Conservation (phyloP, 1,140 invertebrate species). For the Agraylea sexmaculata region DNA sequence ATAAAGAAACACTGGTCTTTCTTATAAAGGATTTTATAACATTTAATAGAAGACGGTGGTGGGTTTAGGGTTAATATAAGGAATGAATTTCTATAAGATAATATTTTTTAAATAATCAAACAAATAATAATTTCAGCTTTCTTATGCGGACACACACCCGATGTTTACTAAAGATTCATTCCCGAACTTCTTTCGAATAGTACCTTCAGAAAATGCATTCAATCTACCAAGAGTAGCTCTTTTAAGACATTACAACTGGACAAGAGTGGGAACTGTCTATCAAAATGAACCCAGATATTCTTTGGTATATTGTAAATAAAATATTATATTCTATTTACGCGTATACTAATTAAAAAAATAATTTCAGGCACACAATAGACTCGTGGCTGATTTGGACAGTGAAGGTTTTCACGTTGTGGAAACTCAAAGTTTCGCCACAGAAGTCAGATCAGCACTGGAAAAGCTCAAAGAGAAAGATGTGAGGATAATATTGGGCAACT, state of each 20-base stretch:
- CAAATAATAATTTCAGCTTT: conserved; percentile 54
- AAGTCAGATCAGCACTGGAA: conserved; percentile 68
- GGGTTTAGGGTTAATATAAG: too few species aligned
- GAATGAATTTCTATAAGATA: too few species aligned
- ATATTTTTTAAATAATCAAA: too few species aligned
- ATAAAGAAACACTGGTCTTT: too few species aligned
- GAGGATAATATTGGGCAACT: conserved; percentile 92
- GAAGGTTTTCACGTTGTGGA: conserved; percentile 73
- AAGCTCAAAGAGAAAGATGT: conserved; percentile 89
- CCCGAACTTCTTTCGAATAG: conserved; percentile 93
- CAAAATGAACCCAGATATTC: conserved; percentile 93
- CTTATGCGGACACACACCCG: conserved; percentile 96
- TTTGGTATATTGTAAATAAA: conserved; percentile 49
- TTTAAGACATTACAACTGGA: conserved; percentile 92
- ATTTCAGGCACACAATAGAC: conserved; percentile 73
- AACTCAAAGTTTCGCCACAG: conserved; percentile 88
- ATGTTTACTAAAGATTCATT: conserved; percentile 92
- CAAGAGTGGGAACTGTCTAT: conserved; percentile 90
- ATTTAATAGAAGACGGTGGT: too few species aligned
- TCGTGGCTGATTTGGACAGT: conserved; percentile 79
- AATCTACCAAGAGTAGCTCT: conserved; percentile 83
- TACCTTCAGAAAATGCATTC: conserved; percentile 92
- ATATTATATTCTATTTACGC: neutral
- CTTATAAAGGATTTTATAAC: too few species aligned
- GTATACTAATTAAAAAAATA: neutral